Evolutionary conservation across 1,140 invertebrate species (phyloP), one percentile per base, ranked within the genome.

Genomic region (Bombus confusus): DNA sequence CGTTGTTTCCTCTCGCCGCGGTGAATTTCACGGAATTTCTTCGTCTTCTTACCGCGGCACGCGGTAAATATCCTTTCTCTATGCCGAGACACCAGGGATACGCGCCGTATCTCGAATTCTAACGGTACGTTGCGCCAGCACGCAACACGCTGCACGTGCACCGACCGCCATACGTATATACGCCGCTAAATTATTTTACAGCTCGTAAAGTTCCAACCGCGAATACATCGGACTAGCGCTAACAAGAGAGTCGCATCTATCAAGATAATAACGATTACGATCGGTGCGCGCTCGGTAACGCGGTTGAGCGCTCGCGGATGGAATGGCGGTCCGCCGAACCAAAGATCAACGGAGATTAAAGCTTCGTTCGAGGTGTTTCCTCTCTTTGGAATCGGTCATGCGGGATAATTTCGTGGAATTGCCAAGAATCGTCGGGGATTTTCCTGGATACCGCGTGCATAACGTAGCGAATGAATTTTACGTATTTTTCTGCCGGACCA

Each of bases 221-320:
- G 88, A 90, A 91, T 86, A 87, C 85, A 75, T 88, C 76, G 85
- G 62, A 25, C 78, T 52, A 69, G 3, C 66, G 83, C 78, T 91
- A 91, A 91, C 91, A 85, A 91, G 91, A 86, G 69, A 76, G 59
- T 76, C 69, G 87, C 80, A 86, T 91, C 90, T 88, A 91, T 91
- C 86, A 83, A 71, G 90, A 91, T 88, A 88, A 88, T 86, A 88
- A 87, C 79, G 85, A 91, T 90, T 91, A 86, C 57, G 83, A 90
- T 90, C 88, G 66, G 37, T 52, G 47, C 3, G 15, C 10, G 47
- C 57, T 22, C 62, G 75, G 64, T 62, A 75, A 82, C 59, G 62
- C 43, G 57, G 52, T 57, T 28, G 43, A 74, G 69, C 31, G 31
- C 41, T 66, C 69, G 69, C 37, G 59, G 15, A 43, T 39, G 81